These are phyloP conservation scores for Poecilia velifera DNA, from an alignment of 2,797 vertebrate species.

Conservation along the genomic window DNA sequence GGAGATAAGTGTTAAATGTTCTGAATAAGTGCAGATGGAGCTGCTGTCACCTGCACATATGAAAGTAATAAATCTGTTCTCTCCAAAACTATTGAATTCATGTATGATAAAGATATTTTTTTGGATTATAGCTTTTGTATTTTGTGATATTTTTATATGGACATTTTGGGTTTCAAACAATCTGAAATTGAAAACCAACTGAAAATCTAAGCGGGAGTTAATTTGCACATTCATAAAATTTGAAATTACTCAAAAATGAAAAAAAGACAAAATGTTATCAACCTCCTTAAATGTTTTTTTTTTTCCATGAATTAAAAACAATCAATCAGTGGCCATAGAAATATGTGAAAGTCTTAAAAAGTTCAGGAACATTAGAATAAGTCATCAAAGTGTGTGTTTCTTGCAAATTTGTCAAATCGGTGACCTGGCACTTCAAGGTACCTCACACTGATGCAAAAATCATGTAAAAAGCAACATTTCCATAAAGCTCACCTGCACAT, in stretches of 20 bases:
- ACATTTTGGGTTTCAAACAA: not conserved
- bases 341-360: not conserved
- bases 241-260: not conserved
- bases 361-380: not conserved
- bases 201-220: not conserved
- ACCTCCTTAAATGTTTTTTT: not conserved
- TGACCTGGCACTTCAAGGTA: conserved; percentile 7
- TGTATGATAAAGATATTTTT: not conserved
- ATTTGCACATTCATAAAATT: not conserved
- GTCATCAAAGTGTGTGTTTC: not conserved
- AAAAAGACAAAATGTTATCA: not conserved
- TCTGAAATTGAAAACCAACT: not conserved
- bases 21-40: not conserved
- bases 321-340: not conserved
- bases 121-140: not conserved
- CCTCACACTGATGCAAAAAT: conserved; percentile 25
- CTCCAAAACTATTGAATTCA: not conserved
- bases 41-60: not conserved
- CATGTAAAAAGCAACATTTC: conserved; percentile 16
- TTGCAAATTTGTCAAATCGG: not conserved
- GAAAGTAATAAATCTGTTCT: not conserved
- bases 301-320: not conserved
- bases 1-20: not conserved
- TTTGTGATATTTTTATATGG: not conserved
- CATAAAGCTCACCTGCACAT: conserved; percentile 23